Percentiles rank a stretch among this genome's conserved stretches.
These are phyloP conservation scores for Petroica traversi DNA, from an alignment of 2,113 vertebrate species.

Conservation along the genomic window DNA sequence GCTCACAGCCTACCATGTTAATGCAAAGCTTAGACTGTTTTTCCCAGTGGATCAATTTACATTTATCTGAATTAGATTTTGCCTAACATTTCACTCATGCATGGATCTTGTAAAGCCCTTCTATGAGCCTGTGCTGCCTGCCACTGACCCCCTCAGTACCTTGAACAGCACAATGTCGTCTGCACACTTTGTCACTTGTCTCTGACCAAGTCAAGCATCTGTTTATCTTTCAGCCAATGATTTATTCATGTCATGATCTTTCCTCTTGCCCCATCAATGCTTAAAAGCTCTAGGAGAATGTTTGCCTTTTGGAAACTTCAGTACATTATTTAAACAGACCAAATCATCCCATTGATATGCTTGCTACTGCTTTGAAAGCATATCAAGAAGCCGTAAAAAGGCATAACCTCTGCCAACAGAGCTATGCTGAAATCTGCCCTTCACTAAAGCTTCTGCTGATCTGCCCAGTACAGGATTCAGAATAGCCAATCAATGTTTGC, in stretches of 20 bases:
- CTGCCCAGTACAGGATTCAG: background rate
- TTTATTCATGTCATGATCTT: accelerated
- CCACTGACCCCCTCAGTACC: background rate
- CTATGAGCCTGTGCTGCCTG: background rate
- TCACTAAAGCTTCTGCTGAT: background rate
- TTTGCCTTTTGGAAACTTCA: background rate
- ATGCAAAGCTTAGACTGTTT: background rate
- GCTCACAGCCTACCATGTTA: background rate
- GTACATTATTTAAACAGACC: background rate
- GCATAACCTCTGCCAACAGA: background rate
- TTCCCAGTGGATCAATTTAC: background rate
- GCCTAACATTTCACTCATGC: background rate
- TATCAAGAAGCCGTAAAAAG: background rate
- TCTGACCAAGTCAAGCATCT: background rate
- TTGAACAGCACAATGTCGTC: background rate
- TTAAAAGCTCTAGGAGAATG: background rate
- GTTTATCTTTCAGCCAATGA: background rate
- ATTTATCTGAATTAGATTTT: background rate
- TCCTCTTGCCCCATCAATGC: background rate
- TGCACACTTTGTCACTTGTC: background rate
- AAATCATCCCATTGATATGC: background rate
- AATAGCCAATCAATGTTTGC: background rate
- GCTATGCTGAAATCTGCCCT: background rate
- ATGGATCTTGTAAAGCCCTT: background rate
- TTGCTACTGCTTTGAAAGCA: background rate